Base-by-base conservation (phyloP, 2,888 invertebrate species). In the Orthosia gothica region DNA sequence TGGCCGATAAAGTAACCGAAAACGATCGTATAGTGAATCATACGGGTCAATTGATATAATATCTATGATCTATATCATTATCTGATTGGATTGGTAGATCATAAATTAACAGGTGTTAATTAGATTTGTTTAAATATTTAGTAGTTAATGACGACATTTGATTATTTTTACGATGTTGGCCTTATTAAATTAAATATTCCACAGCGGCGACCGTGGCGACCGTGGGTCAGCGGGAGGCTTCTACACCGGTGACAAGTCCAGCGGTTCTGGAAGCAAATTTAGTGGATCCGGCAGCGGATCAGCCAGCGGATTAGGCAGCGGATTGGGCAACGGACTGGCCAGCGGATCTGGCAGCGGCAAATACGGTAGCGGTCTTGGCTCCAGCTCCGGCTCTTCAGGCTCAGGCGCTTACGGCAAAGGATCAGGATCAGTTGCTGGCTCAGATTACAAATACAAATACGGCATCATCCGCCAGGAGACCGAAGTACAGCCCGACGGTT, bases 401-500 rank as follows among this genome's bases (percentile, higher is more conserved):
- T 67, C 58, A 40, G 69, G 71, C n/a, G 70, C 78, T 16, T 78
- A 81, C 62, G 72, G 74, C 68, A 84, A 81, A 32, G 79, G 77
- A 50, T 59, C 70, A 23, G 70, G 32, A 20, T 20, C 73, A 23
- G 63, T 32, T 52, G 45, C 76, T 57, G 74, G 74, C 64, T 81
- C 80, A 32, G 81, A 75, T 83, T 96, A 94, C 85, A 90, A 96
- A 40, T 95, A 96, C 91, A 93, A 94, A 83, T 94, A 91, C 81
- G 94, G 95, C 49, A 94, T 96, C 87, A 94, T 96, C 81, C 95
- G 96, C 52, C 94, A 95, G 85, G 96, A 96, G 58, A 90, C 86
- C 18, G 94, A 96, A 0, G 82, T 94, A 15, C 49, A 69, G 0
- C 90, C 93, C 26, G 96, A 96, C 3, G 95, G 96, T 40, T 96